These are phyloP conservation scores for Melanophora roralis DNA, from an alignment of 2,888 invertebrate species.

Conservation along the genomic window DNA sequence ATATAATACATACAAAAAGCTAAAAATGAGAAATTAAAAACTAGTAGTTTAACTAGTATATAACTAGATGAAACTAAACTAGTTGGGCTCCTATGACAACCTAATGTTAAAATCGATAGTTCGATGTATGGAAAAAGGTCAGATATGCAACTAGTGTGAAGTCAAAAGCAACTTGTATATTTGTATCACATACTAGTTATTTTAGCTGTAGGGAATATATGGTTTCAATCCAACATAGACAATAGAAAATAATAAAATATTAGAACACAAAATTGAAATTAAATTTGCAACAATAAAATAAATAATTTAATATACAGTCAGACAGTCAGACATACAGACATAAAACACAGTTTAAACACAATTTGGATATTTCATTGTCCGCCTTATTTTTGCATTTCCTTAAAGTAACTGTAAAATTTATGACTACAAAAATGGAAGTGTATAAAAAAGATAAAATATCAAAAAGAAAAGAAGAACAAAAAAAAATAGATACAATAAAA, in stretches of 20 bases:
- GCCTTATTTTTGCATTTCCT: not conserved
- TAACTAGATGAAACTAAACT: too few species aligned
- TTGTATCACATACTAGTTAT: too few species aligned
- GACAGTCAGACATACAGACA: not conserved
- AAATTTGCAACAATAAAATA: constrained; percentile 51
- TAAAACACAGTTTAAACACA: constrained; percentile 13
- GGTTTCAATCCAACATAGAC: too few species aligned
- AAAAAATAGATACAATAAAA: constrained; percentile 31
- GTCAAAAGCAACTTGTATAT: too few species aligned
- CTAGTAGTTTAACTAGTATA: too few species aligned
- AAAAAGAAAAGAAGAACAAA: constrained; percentile 5
- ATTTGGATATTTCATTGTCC: not conserved
- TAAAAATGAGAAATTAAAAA: too few species aligned
- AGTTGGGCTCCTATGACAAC: too few species aligned
- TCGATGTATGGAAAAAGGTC: too few species aligned
- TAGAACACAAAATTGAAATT: constrained; percentile 40
- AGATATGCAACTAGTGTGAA: too few species aligned
- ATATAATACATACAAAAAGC: too few species aligned
- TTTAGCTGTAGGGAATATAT: too few species aligned
- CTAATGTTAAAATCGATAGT: too few species aligned
- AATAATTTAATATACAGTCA: constrained; percentile 13
- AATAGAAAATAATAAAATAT: not conserved
- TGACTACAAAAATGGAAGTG: constrained; percentile 44
- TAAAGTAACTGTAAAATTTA: constrained; percentile 47
- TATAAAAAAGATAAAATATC: constrained; percentile 8